Base-by-base conservation (phyloP, 2,888 invertebrate genomes). In the Teinopalpus imperialis region DNA sequence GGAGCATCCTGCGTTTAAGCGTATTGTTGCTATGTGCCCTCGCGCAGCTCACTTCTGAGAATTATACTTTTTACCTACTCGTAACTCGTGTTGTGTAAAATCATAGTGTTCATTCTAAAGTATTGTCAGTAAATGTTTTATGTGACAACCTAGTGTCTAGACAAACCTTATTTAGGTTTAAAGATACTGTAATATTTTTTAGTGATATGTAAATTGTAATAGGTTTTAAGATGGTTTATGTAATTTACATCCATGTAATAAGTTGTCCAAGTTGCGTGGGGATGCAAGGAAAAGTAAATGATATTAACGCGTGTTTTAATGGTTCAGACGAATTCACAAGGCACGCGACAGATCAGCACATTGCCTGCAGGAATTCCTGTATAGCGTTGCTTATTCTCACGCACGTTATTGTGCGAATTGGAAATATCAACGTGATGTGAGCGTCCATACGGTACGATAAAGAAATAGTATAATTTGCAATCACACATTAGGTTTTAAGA, bases 321-420 rank as follows among this genome's bases (percentile, higher is more conserved):
- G 9, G 13, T 12, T 32, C 31, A 16, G 6, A 30, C 23, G 31
- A n/a, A 7, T 24, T 21, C 3, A 24, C 3, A 24, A 9, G 23
- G 39, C 27, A 39, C 14, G 41, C 31, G 16, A 41, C 23, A 6
- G 23, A 16, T 36, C 16, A 26, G 12, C 12, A 31, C 14, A 40
- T 30, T 23, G 23, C 8, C 40, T 21, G 20, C 2, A 16, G 31
- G 23, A 31, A 41, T 41, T 31, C 41, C 34, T 21, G 34, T 21
- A 12, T 14, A 2, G 18, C 26, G 26, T 37, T 26, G 20, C 10
- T 29, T 13, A 29, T 29, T 13, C 29, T n/a, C n/a, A n/a, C 21
- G 14, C 31, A 32, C 41, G 31, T 31, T 23, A 31, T 10, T 16
- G 31, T 14, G 24, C 31, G 7, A 9, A 14, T 10, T 16, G 31